Base-by-base conservation (phyloP, 1,140 invertebrate species). In the Formica exsecta region DNA sequence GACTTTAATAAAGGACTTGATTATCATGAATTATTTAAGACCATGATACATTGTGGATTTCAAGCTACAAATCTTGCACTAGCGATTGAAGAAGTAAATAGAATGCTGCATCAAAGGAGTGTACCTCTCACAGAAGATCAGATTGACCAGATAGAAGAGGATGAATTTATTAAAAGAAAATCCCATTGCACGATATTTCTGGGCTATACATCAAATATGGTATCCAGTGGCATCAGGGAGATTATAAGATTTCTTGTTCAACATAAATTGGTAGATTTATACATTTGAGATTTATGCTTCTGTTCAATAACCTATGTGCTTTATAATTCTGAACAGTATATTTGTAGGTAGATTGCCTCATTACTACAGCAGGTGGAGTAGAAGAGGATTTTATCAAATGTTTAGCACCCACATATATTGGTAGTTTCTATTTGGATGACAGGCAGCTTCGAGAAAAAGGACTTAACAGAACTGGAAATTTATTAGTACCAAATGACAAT, bases 301-400 rank as follows among this genome's bases (percentile, higher is more conserved):
- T 61, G 41, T 85, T 87, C 44, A 76, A 22, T 19, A 6, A 65
- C 11, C 25, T 65, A 48, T 44, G 19, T 16, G 64, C 32, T 66
- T 86, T 76, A 51, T 36, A 19, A 83, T 25, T 81, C 44, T 44
- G 13, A 8, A 7, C 8, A 59, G 9, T 64, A 44, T 32, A 8
- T 86, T 70, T 88, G 11, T 44, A 97, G 96, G 96, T 99, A 57
- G 99, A 99, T 95, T 99, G 98, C 93, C 96, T 99, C 86, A 99
- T 99, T 0, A 99, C 99, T 54, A 99, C 99, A 64, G 99, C 99
- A 22, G 99, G 99, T 32, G 99, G 99, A 25, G 96, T 99, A 3
- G 99, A 99, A 95, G 99, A 99, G 96, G 99, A 99, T 96, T 97
- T 99, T 54, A 99, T 99, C 59, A 99, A 99, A 96, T 99, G 99